Evolutionary conservation across 30 jellyfish, hydroid and myxozoan genomes (phyloP).

Genomic region (Sanderia malayensis): DNA sequence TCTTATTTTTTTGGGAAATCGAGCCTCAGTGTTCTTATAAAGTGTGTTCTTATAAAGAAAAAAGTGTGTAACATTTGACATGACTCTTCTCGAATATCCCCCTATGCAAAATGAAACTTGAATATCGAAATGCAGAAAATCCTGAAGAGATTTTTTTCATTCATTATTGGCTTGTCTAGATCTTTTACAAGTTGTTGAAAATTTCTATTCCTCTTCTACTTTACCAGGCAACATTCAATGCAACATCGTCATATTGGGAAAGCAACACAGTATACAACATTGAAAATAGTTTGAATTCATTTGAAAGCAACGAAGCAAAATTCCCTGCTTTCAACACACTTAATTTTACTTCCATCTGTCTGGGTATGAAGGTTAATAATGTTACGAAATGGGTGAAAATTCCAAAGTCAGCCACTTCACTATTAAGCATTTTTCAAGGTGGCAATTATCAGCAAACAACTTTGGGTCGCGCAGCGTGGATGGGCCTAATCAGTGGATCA

Average conservation of each 20-base stretch:
- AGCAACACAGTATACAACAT: slow-evolving; percentile 1
- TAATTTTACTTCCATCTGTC: background rate
- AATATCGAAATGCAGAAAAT: background rate
- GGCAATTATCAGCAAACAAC: slow-evolving; percentile 12
- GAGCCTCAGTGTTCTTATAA: too few relatives aligned
- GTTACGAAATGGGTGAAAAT: background rate
- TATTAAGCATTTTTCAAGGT: slow-evolving; percentile 3
- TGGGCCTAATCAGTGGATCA: slow-evolving; percentile 1
- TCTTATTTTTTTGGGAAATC: too few relatives aligned
- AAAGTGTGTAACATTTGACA: too few relatives aligned
- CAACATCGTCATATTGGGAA: slow-evolving; percentile 9
- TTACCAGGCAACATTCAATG: slow-evolving; percentile 29
- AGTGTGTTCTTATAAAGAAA: too few relatives aligned
- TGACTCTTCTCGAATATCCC: background rate
- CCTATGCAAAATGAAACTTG: background rate
- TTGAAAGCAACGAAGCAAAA: slow-evolving; percentile 22
- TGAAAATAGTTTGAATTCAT: background rate
- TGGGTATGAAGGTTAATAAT: slow-evolving; percentile 12
- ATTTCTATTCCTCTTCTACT: background rate
- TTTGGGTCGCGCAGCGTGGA: slow-evolving; percentile 35
- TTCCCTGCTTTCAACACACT: slow-evolving; percentile 20
- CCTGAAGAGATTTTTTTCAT: too few relatives aligned
- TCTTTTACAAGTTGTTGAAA: background rate
- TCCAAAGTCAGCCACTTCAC: background rate
- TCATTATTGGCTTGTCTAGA: background rate